A percentile compares a stretch with the other conserved stretches of the same genome.
phyloP scores from a whole-genome alignment of 2,888 invertebrate species.

The Prosopocoilus inquinatus region DNA sequence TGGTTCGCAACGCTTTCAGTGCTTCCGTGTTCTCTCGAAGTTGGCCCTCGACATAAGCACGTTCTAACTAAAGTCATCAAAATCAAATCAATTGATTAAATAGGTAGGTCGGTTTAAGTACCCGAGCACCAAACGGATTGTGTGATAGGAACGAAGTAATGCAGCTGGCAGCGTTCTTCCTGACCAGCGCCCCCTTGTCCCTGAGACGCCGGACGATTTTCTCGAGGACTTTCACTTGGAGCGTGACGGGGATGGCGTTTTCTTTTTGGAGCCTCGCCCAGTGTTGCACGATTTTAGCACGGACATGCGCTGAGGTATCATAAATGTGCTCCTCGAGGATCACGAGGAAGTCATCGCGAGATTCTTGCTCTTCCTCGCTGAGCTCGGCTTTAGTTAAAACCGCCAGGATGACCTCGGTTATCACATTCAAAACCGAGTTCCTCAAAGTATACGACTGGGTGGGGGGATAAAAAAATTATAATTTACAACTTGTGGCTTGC shows the following conservation, averaged over 20 bases:
- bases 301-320: conserved; percentile 81
- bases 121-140: conserved; percentile 82
- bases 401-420: conserved; percentile 74
- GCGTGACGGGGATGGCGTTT: conserved; percentile 72
- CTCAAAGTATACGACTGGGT: conserved; percentile 66
- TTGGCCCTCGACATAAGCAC: conserved; percentile 56
- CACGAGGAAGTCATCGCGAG: conserved; percentile 53
- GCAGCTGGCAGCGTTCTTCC: conserved; percentile 80
- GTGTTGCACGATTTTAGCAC: conserved; percentile 81
- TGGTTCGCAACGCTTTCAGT: conserved; percentile 30
- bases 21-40: conserved; percentile 55
- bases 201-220: conserved; percentile 68
- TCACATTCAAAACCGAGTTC: conserved; percentile 78
- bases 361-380: conserved; percentile 62
- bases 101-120: conserved; percentile 44
- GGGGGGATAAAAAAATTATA: conserved; percentile 11
- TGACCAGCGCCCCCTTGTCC: conserved; percentile 81
- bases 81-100: conserved; percentile 23
- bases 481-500: conserved; percentile 5
- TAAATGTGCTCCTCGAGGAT: conserved; percentile 78
- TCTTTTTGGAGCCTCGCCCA: conserved; percentile 78
- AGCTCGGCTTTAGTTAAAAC: conserved; percentile 73
- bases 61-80: conserved; percentile 37
- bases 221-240: conserved; percentile 67
- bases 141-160: conserved; percentile 75